Evolutionary conservation across 2,888 invertebrate genomes (phyloP), one percentile per base, ranked within the genome.

Genomic region (Sepioteuthis lessoniana): DNA sequence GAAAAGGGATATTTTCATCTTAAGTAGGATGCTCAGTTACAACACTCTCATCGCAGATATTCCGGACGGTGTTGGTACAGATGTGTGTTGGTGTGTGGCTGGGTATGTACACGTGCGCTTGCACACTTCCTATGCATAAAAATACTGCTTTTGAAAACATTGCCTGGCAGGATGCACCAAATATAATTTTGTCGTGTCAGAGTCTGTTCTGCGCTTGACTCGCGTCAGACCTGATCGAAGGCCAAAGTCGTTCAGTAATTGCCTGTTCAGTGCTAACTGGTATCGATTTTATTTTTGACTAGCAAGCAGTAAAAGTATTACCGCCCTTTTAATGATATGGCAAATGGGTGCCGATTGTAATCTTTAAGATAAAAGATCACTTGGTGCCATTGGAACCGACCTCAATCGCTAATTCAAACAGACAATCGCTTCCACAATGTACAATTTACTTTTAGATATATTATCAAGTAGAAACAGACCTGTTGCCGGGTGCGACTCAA

Each of bases 281-380:
- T 76, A 76, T 76, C n/a, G 76, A 76, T 76, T 76, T 76, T 35
- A 28, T 16, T 76, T 76, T 76, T 10, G n/a, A 76, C n/a, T 76
- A n/a, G 16, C n/a, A 19, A 76, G n/a, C 76, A 76, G 76, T n/a
- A n/a, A 76, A 76, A 76, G n/a, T 76, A n/a, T 76, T n/a, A 4
- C 76, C 76, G 76, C 76, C 76, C 76, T 76, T 76, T 76, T 76
- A 35, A 76, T 76, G 76, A 76, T 76, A 76, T 76, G 76, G 76
- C 76, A 76, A 76, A 76, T 76, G 76, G n/a, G 76, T 76, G n/a
- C n/a, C 76, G 76, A 76, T 76, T 76, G 16, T 76, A 76, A 76
- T 76, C 76, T 76, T 76, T 76, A n/a, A 60, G 60, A 60, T 60
- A 4, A 76, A 76, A n/a, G 76, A 76, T 76, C 76, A n/a, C 76